Conservation (phyloP, 2,888 invertebrate genomes). For the Antheraea yamamai region DNA sequence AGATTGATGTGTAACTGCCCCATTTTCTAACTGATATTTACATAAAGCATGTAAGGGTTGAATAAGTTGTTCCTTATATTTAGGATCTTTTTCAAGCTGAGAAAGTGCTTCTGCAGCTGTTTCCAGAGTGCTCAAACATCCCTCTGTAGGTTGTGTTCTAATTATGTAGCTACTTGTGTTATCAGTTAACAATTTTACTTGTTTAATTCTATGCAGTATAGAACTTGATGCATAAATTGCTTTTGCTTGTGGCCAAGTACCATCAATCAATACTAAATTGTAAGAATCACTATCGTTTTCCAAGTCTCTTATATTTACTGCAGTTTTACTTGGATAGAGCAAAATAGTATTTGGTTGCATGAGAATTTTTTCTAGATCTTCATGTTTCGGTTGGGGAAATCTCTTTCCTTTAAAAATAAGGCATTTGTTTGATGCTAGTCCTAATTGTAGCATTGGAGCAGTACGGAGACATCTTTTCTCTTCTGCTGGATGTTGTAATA, state of each 20-base stretch:
- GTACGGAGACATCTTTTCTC: conserved; percentile 94
- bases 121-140: conserved; percentile 94
- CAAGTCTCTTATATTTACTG: conserved; percentile 84
- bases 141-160: conserved; percentile 95
- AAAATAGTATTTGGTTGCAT: conserved; percentile 86
- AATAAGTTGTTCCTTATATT: conserved; percentile 85
- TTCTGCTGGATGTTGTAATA: conserved; percentile 97
- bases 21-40: conserved; percentile 93
- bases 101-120: conserved; percentile 91
- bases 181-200: conserved; percentile 90
- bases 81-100: conserved; percentile 86
- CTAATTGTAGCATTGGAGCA: conserved; percentile 92
- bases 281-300: conserved; percentile 79
- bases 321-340: conserved; percentile 90
- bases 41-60: conserved; percentile 92
- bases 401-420: conserved; percentile 90
- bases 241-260: conserved; percentile 98
- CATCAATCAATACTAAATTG: conserved; percentile 93
- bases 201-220: conserved; percentile 86
- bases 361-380: conserved; percentile 85
- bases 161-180: conserved; percentile 94
- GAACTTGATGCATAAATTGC: conserved; percentile 93
- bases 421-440: conserved; percentile 88
- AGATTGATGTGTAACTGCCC: conserved; percentile 96
- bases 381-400: conserved; percentile 87